Conservation (phyloP, 2,113 vertebrate genomes). For the Dendrocopos noguchii region DNA sequence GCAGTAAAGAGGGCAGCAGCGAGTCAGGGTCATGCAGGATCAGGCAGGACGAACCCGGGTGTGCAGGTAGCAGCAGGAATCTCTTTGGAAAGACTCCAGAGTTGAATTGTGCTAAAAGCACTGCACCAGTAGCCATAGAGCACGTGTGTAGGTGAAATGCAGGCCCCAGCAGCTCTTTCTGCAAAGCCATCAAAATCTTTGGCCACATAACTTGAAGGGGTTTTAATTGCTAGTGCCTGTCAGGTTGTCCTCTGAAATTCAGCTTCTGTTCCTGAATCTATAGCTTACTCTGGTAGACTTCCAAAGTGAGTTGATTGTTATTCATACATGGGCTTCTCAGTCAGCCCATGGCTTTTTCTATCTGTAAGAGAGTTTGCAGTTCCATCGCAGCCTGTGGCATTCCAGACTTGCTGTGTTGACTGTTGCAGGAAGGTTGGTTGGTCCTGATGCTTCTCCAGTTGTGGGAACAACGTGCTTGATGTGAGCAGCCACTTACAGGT, state of each 20-base stretch:
- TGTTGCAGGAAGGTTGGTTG: not conserved
- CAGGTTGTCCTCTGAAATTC: not conserved
- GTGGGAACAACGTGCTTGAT: not conserved
- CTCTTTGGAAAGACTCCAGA: not conserved
- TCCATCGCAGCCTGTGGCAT: rapidly evolving
- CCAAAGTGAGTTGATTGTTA: not conserved
- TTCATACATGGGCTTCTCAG: not conserved
- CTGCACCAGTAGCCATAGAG: rapidly evolving
- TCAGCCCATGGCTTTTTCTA: rapidly evolving
- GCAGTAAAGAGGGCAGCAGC: conserved; percentile 39
- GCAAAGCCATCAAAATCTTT: not conserved
- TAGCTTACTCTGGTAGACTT: not conserved
- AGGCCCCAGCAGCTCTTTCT: not conserved
- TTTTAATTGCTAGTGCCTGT: not conserved
- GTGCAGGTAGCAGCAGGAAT: not conserved
- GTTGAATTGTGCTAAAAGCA: not conserved
- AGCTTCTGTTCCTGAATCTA: not conserved
- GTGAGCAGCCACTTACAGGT: not conserved
- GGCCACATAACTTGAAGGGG: not conserved
- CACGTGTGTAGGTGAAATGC: not conserved
- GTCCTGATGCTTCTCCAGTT: not conserved
- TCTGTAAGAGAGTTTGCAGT: not conserved
- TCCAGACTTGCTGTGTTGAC: not conserved
- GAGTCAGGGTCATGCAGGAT: not conserved
- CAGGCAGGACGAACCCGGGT: rapidly evolving